phyloP scores from a whole-genome alignment of 2,113 vertebrate genomes.

The Columbina picui region DNA sequence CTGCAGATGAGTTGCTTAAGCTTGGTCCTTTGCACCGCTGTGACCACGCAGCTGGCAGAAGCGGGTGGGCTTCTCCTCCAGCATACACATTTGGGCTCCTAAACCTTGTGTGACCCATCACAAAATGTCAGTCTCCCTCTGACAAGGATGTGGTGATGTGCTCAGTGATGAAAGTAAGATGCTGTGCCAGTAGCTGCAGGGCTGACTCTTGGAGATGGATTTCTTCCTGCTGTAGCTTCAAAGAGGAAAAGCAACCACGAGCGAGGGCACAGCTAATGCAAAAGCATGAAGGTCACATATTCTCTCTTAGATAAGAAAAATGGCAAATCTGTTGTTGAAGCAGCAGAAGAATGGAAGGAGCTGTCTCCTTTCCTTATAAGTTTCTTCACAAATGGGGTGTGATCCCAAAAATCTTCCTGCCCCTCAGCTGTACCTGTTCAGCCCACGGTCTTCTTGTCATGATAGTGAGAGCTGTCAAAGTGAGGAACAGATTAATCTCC shows the following conservation, averaged over 20 bases:
- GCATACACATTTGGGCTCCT: background rate
- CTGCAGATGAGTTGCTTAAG: background rate
- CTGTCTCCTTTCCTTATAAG: background rate
- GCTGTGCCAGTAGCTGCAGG: conserved; percentile 32
- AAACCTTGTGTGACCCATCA: background rate
- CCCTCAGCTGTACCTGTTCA: background rate
- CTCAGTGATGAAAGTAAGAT: background rate
- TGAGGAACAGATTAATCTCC: background rate
- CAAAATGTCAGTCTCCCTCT: background rate
- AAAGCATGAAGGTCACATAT: conserved; percentile 50
- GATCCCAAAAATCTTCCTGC: background rate
- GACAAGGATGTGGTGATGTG: background rate
- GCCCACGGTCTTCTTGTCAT: background rate
- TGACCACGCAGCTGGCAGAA: background rate
- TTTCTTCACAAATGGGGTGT: background rate
- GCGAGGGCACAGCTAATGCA: background rate
- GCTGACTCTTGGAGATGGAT: background rate
- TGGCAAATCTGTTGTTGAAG: background rate
- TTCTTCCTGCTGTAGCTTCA: conserved; percentile 44
- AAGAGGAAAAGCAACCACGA: background rate
- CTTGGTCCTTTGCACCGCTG: background rate
- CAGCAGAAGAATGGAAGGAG: background rate
- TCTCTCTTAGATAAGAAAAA: background rate
- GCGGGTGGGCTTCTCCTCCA: background rate
- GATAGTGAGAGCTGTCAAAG: background rate